These are phyloP conservation scores for Nowickia ferox DNA, from an alignment of 2,888 invertebrate species.

Conservation along the genomic window DNA sequence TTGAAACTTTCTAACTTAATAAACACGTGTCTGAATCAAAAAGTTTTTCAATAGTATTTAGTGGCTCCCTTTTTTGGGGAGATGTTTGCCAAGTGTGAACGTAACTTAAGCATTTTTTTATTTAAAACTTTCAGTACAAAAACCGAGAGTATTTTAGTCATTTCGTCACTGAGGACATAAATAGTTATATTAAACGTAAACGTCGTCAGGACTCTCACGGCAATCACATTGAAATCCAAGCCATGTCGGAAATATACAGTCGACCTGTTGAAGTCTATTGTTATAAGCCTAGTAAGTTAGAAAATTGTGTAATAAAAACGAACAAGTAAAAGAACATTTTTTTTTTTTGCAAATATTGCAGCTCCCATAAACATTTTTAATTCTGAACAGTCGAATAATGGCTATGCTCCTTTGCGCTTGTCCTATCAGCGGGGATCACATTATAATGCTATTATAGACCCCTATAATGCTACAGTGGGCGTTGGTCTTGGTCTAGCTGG, in stretches of 20 bases:
- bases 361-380: slow-evolving; percentile 95
- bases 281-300: slow-evolving; percentile 80
- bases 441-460: slow-evolving; percentile 94
- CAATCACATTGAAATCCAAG: slow-evolving; percentile 95
- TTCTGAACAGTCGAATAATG: slow-evolving; percentile 88
- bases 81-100: not conserved
- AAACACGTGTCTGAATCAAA: no score
- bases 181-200: slow-evolving; percentile 91
- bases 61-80: not conserved
- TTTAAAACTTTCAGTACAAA: slow-evolving; percentile 85
- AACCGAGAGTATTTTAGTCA: slow-evolving; percentile 94
- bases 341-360: slow-evolving; percentile 78
- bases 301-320: not conserved
- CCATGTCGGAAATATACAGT: slow-evolving; percentile 94
- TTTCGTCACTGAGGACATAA: slow-evolving; percentile 95
- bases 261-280: slow-evolving; percentile 92
- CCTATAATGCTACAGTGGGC: slow-evolving; percentile 91
- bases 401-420: slow-evolving; percentile 90
- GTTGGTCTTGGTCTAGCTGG: slow-evolving; percentile 93
- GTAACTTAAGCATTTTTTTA: slow-evolving; percentile 47
- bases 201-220: slow-evolving; percentile 91
- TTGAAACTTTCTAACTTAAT: no score
- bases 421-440: slow-evolving; percentile 94
- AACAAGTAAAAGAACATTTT: not conserved
- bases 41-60: no score